Conservation (phyloP, 2,797 vertebrate species). For the Falco naumanni region DNA sequence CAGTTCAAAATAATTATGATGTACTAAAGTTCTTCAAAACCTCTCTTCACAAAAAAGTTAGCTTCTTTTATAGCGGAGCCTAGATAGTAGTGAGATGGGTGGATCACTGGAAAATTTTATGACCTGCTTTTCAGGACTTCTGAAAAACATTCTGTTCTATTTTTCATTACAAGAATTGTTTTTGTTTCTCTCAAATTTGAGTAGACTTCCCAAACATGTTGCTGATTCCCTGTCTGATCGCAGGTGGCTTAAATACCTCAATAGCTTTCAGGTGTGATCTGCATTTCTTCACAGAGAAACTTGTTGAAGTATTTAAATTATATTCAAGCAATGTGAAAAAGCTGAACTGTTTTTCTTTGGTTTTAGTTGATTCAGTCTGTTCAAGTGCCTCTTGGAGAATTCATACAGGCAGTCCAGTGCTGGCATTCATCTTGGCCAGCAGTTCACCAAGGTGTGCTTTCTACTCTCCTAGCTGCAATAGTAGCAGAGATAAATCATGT, state of each 20-base stretch:
- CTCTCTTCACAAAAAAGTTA: not conserved
- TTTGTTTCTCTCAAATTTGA: not conserved
- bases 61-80: not conserved
- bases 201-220: not conserved
- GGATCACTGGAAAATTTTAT: not conserved
- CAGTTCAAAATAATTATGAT: not conserved
- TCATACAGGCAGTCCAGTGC: conserved; percentile 80
- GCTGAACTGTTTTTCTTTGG: not conserved
- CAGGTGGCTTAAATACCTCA: not conserved
- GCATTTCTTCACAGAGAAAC: not conserved
- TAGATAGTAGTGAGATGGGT: not conserved
- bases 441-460: conserved; percentile 82
- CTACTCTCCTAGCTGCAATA: conserved; percentile 85
- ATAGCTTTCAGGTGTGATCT: not conserved
- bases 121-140: not conserved
- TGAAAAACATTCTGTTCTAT: not conserved
- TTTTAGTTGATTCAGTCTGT: conserved; percentile 84
- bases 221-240: not conserved
- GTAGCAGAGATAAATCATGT: conserved; percentile 85
- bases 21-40: not conserved
- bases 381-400: conserved; percentile 80
- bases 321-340: not conserved
- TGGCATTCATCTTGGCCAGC: conserved; percentile 70
- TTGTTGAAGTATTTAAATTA: not conserved
- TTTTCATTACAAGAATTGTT: not conserved